Base-by-base conservation (phyloP, 2,888 invertebrate genomes). In the Pantelozetes paolii region DNA sequence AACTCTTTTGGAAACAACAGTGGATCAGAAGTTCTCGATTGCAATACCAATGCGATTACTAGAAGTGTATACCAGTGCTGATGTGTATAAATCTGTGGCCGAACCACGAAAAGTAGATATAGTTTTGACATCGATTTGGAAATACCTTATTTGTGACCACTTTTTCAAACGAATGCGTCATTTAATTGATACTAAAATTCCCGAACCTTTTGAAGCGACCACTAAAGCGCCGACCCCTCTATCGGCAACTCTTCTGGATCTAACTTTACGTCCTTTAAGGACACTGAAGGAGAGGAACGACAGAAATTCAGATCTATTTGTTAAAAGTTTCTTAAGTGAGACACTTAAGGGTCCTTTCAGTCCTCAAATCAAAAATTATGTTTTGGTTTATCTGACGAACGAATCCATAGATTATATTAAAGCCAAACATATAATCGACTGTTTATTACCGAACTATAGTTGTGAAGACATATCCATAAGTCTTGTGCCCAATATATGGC, bases 21-120 rank as follows among this genome's bases (percentile, higher is more conserved):
- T 79, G 15, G 67, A 76, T 30, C 78, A 77, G 2, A 71, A 76
- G 28, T 45, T 36, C 11, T 85, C 87, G 3, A 84, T 89, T 76
- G 89, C 90, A 28, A 87, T 91, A 72, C 89, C 91, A 6, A 84
- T 93, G 76, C 86, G 91, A 79, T 89, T 90, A 84, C 83, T 94
- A 79, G 91, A 92, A 81, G 87, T 89, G 32, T 82, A 79, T 69
- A 80, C 81, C 32, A 82, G 83, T 40, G 81, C 84, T 78, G 82
- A 81, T 70, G 81, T 79, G 71, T 81, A 80, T 73, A 69, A 50
- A 48, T 48, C 76, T 18, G 54, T 76, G 0, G 40, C n/a, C 11
- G 36, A 74, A 13, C 26, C 54, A 18, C 48, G 18, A 2, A 50
- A 59, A 71, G 67, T 71, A 2, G 32, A 67, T 6, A 15, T 26